Evolutionary conservation across 2,797 vertebrate genomes (phyloP).

Genomic region (Clamator glandarius): DNA sequence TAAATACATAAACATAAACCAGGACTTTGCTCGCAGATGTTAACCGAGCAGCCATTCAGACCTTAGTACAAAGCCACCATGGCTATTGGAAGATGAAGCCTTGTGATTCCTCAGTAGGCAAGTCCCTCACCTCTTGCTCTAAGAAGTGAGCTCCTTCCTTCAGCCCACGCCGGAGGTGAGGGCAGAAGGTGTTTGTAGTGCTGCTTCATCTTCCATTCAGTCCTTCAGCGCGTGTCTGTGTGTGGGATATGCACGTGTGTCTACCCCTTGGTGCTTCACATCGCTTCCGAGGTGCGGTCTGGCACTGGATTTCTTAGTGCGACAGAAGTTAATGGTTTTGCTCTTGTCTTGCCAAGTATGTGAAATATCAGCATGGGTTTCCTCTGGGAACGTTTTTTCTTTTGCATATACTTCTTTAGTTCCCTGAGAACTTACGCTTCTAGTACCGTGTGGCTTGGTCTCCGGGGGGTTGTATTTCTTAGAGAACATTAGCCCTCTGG

Average conservation of each 20-base stretch:
- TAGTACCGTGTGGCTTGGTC: background rate
- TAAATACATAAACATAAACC: background rate
- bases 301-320: background rate
- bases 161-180: background rate
- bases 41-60: background rate
- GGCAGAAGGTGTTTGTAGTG: background rate
- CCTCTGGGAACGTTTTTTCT: background rate
- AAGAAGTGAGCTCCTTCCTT: background rate
- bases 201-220: background rate
- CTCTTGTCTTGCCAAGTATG: background rate
- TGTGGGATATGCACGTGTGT: fast-evolving
- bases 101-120: fast-evolving
- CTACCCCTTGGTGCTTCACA: background rate
- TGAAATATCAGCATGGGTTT: background rate
- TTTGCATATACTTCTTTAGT: background rate
- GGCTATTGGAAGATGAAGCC: background rate
- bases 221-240: fast-evolving
- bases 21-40: background rate
- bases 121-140: background rate
- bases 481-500: background rate
- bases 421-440: background rate
- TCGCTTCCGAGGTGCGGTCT: background rate
- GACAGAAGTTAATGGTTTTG: background rate
- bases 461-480: background rate
- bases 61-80: background rate